These are phyloP conservation scores for Brassicogethes aeneus DNA, from an alignment of 2,888 invertebrate genomes.

Conservation along the genomic window DNA sequence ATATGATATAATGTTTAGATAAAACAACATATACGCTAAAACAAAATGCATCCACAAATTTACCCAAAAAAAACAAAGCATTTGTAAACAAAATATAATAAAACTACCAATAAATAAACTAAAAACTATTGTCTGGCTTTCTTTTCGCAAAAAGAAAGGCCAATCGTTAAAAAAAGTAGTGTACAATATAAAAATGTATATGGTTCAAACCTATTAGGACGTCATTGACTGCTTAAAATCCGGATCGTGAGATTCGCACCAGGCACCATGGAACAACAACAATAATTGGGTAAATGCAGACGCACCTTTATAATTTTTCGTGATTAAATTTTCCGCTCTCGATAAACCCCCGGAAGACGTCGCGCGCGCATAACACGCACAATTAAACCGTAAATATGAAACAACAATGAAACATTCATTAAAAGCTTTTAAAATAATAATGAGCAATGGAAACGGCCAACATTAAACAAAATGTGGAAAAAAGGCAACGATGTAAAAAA, in stretches of 20 bases:
- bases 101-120: too few relatives aligned
- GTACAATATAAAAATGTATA: slow-evolving; percentile 20
- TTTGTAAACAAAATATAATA: too few relatives aligned
- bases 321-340: too few relatives aligned
- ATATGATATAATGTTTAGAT: too few relatives aligned
- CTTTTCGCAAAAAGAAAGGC: too few relatives aligned
- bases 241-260: slow-evolving; percentile 19
- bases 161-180: background rate
- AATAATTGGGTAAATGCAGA: slow-evolving; percentile 26
- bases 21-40: too few relatives aligned
- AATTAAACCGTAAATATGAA: background rate
- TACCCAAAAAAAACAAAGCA: too few relatives aligned
- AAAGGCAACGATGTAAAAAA: too few relatives aligned
- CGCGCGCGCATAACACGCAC: background rate
- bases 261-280: slow-evolving; percentile 36
- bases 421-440: slow-evolving; percentile 9
- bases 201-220: slow-evolving; percentile 41
- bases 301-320: slow-evolving; percentile 1
- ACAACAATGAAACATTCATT: slow-evolving; percentile 1
- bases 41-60: too few relatives aligned
- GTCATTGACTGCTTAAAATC: slow-evolving; percentile 40
- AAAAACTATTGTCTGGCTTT: too few relatives aligned
- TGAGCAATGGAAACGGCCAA: slow-evolving; percentile 8
- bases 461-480: slow-evolving; percentile 7
- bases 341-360: too few relatives aligned